These are phyloP conservation scores for Temnothorax rugatulus DNA, from an alignment of 2,888 invertebrate species.

Conservation along the genomic window DNA sequence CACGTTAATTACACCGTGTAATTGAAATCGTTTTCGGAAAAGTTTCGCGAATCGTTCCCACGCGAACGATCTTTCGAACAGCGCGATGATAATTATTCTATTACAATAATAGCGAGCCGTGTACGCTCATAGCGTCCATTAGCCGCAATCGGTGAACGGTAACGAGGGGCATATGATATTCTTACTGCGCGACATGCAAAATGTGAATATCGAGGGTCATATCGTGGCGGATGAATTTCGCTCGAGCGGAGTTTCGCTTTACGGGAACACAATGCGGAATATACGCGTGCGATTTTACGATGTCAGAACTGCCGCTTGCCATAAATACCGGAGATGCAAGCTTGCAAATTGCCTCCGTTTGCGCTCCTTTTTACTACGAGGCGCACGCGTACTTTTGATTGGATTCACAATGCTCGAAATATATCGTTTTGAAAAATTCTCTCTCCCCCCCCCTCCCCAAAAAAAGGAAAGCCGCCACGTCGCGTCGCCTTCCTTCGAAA, in stretches of 20 bases:
- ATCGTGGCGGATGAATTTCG: constrained; percentile 15
- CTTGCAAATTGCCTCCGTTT: constrained; percentile 44
- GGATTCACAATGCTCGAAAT: constrained; percentile 32
- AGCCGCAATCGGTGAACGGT: neutral
- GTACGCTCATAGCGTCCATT: constrained; percentile 3
- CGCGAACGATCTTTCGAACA: neutral
- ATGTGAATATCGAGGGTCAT: neutral
- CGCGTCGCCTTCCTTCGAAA: neutral
- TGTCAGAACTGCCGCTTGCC: constrained; percentile 28
- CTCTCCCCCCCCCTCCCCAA: no score
- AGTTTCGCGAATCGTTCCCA: neutral
- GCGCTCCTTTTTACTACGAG: constrained; percentile 19
- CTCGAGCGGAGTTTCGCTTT: constrained; percentile 31
- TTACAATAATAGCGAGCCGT: neutral
- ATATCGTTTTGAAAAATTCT: constrained; percentile 11
- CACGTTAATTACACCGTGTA: neutral
- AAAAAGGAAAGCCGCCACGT: neutral
- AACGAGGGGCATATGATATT: constrained; percentile 18
- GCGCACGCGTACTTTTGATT: constrained; percentile 25
- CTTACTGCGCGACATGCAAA: neutral
- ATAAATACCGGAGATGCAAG: constrained; percentile 48
- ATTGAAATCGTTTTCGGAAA: neutral
- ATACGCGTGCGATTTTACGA: constrained; percentile 36
- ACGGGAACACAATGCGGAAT: constrained; percentile 19
- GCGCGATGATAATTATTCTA: neutral